phyloP scores from a whole-genome alignment of 2,113 vertebrate species.

The Hyperoodon ampullatus region DNA sequence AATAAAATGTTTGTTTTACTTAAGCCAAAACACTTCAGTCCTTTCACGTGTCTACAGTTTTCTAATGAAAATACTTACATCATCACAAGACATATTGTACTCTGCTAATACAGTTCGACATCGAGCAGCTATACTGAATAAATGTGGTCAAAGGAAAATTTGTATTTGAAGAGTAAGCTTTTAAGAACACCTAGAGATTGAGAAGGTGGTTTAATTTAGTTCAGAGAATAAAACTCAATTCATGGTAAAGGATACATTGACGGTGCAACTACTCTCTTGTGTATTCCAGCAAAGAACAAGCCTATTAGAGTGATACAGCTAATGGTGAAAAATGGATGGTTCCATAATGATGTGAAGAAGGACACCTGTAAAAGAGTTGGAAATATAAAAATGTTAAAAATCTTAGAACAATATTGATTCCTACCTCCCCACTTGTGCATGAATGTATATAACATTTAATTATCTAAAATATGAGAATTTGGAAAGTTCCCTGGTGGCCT shows the following conservation, averaged over 20 bases:
- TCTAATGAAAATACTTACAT: constrained; percentile 89
- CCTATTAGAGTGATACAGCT: constrained; percentile 98
- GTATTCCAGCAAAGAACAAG: constrained; percentile 98
- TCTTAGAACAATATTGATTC: neutral
- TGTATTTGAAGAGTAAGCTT: neutral
- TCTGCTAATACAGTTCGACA: constrained; percentile 98
- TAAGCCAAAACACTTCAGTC: neutral
- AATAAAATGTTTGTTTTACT: neutral
- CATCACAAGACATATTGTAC: constrained; percentile 99
- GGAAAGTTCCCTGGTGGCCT: neutral
- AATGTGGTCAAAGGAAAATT: constrained; percentile 86
- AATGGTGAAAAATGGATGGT: constrained; percentile 99
- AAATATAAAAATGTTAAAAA: neutral
- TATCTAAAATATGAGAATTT: neutral
- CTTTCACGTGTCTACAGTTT: neutral
- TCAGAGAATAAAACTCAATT: neutral
- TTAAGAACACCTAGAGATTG: neutral
- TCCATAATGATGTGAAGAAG: constrained; percentile 98
- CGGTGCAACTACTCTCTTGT: constrained; percentile 98
- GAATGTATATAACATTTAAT: neutral
- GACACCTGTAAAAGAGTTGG: constrained; percentile 90
- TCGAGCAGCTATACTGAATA: constrained; percentile 95
- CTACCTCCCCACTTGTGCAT: neutral
- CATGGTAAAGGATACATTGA: constrained; percentile 98
- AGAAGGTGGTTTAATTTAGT: neutral